Percentiles rank a stretch among this genome's conserved stretches.
These are phyloP conservation scores for Choristoneura rosaceana DNA, from an alignment of 2,888 invertebrate genomes.

Conservation along the genomic window DNA sequence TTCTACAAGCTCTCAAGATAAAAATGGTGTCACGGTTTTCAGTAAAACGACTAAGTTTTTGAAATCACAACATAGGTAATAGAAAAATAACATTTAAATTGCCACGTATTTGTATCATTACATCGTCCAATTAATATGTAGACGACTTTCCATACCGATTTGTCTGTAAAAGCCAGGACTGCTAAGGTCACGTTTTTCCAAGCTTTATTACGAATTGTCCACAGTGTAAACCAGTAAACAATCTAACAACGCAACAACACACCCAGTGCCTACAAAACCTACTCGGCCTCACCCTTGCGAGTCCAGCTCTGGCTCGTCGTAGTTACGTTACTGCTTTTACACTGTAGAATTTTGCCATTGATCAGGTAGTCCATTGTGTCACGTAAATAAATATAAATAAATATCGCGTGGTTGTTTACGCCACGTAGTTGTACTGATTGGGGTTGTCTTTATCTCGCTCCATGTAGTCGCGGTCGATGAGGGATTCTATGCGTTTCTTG, in stretches of 20 bases:
- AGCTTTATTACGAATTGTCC: too few relatives aligned
- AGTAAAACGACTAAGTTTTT: neutral
- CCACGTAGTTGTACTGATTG: constrained; percentile 99
- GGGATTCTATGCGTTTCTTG: constrained; percentile 99
- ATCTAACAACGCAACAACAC: neutral
- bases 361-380: constrained; percentile 1
- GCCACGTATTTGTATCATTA: neutral
- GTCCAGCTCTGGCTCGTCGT: neutral
- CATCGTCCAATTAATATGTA: neutral
- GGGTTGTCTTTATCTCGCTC: constrained; percentile 99
- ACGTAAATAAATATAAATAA: constrained; percentile 17
- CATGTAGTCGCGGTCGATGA: constrained; percentile 99
- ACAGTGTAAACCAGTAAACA: neutral
- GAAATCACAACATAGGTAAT: neutral
- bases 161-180: neutral
- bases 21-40: neutral
- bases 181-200: neutral
- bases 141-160: neutral
- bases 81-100: neutral
- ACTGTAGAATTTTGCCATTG: neutral
- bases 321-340: neutral
- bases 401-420: constrained; percentile 85
- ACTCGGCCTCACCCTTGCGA: too few relatives aligned
- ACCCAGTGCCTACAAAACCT: neutral
- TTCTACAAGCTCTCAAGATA: neutral